These are phyloP conservation scores for Apodemia mormo DNA, from an alignment of 2,888 invertebrate species.

Conservation along the genomic window DNA sequence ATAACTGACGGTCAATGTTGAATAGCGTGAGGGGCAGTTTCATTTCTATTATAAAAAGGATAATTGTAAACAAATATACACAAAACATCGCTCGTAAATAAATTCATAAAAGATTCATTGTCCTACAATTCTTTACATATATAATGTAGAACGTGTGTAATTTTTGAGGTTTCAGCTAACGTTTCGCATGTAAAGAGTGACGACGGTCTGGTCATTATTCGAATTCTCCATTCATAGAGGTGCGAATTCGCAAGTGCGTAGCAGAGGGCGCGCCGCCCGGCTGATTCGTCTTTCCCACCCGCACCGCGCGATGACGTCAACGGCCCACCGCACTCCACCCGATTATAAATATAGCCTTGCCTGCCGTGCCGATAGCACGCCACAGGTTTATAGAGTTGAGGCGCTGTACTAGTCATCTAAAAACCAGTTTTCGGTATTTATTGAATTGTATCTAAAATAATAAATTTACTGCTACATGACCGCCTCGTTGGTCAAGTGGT, in stretches of 20 bases:
- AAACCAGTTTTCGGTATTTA: not conserved
- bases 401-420: slow-evolving; percentile 21
- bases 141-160: slow-evolving; percentile 17
- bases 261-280: slow-evolving; percentile 54
- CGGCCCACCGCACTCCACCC: slow-evolving; percentile 66
- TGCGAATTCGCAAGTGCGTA: slow-evolving; percentile 79
- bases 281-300: slow-evolving; percentile 43
- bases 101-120: too few species aligned
- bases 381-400: slow-evolving; percentile 66
- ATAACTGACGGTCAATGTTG: too few species aligned
- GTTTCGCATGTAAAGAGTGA: slow-evolving; percentile 52
- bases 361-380: slow-evolving; percentile 70
- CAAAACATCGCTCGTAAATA: too few species aligned
- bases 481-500: too few species aligned
- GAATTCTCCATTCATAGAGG: slow-evolving; percentile 77
- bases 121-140: too few species aligned
- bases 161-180: slow-evolving; percentile 54
- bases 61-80: not conserved
- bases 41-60: too few species aligned
- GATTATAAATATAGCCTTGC: slow-evolving; percentile 75
- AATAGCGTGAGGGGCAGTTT: too few species aligned
- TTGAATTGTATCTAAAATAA: too few species aligned
- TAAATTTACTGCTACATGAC: too few species aligned
- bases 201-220: slow-evolving; percentile 65
- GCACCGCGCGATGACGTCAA: slow-evolving; percentile 68